A percentile compares a stretch with the other conserved stretches of the same genome.
Evolutionary conservation across 2,113 vertebrate genomes (phyloP).

Genomic region (Trachemys scripta): DNA sequence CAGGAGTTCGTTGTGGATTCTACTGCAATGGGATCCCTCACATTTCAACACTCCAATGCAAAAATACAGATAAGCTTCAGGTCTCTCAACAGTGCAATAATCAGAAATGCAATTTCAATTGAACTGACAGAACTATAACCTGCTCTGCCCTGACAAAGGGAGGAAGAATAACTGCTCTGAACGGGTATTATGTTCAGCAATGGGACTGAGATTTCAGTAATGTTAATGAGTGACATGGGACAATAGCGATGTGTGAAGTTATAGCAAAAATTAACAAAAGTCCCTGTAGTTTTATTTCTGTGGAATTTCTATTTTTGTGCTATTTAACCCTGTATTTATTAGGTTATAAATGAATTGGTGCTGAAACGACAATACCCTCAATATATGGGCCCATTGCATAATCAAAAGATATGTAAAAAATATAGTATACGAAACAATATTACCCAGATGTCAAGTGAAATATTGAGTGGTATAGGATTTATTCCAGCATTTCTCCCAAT

Average conservation of each 20-base stretch:
- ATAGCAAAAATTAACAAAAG: slow-evolving; percentile 1
- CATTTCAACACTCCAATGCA: neutral
- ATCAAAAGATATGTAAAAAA: slow-evolving; percentile 20
- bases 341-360: slow-evolving; percentile 12
- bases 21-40: neutral
- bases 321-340: neutral
- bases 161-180: slow-evolving; percentile 20
- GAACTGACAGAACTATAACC: slow-evolving; percentile 6
- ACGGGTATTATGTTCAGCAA: neutral
- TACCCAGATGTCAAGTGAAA: neutral
- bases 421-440: slow-evolving; percentile 5
- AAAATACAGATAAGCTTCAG: neutral
- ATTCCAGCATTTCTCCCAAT: neutral
- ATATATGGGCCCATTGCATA: slow-evolving; percentile 15
- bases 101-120: neutral
- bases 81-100: neutral
- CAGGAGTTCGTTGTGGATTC: neutral
- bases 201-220: slow-evolving; percentile 18
- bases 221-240: neutral
- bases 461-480: neutral
- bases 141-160: slow-evolving; percentile 10
- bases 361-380: neutral
- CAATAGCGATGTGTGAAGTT: slow-evolving; percentile 39
- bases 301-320: slow-evolving; percentile 48
- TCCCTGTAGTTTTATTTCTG: neutral